These are phyloP conservation scores for Synergus itoensis DNA, from an alignment of 2,888 invertebrate species.

Conservation along the genomic window DNA sequence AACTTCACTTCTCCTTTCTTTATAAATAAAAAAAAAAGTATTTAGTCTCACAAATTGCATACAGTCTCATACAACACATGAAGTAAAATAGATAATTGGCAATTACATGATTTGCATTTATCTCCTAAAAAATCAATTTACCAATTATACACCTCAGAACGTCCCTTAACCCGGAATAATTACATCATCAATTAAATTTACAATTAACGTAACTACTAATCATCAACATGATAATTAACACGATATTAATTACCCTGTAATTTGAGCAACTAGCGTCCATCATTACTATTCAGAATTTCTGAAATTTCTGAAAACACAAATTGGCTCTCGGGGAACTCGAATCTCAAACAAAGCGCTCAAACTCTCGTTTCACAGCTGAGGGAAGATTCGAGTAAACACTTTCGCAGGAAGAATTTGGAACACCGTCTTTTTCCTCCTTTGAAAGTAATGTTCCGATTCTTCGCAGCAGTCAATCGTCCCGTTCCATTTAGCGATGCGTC, in stretches of 20 bases:
- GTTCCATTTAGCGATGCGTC: slow-evolving; percentile 55
- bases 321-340: not conserved
- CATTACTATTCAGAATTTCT: not conserved
- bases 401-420: slow-evolving; percentile 6
- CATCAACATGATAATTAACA: slow-evolving; percentile 6
- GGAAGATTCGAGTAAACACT: slow-evolving; percentile 12
- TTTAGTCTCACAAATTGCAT: too few species aligned
- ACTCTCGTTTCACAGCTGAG: slow-evolving; percentile 4
- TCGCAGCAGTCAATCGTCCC: slow-evolving; percentile 46
- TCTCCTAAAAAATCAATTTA: not conserved
- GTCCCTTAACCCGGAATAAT: not conserved
- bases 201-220: not conserved
- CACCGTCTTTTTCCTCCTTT: not conserved
- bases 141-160: not conserved
- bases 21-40: too few species aligned
- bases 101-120: not conserved
- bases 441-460: slow-evolving; percentile 33
- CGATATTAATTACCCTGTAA: slow-evolving; percentile 3
- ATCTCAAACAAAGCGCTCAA: not conserved
- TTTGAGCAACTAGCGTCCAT: not conserved
- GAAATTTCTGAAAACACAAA: not conserved
- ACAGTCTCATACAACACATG: not conserved
- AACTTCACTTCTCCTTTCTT: too few species aligned
- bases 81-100: not conserved
- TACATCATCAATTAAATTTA: slow-evolving; percentile 1